phyloP scores from a whole-genome alignment of 2,113 vertebrate genomes.

The Gambusia holbrooki region DNA sequence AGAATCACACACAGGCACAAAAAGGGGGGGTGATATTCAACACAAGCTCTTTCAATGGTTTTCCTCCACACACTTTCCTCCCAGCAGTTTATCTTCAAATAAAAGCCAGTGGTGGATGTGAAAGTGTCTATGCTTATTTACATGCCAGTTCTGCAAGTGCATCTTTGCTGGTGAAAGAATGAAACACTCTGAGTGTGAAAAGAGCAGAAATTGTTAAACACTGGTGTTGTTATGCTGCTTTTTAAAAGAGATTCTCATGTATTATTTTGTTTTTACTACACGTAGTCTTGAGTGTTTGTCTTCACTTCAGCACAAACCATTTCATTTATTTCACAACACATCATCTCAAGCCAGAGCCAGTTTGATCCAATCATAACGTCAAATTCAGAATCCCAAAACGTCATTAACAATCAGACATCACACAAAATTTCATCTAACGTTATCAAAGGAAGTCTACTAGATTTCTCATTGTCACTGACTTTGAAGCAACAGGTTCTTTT shows the following conservation, averaged over 20 bases:
- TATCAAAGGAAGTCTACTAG: neutral
- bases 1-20: slow-evolving; percentile 24
- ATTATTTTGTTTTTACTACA: too few species aligned
- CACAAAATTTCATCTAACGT: too few species aligned
- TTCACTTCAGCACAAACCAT: neutral
- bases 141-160: slow-evolving; percentile 2
- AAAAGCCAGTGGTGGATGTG: slow-evolving; percentile 36
- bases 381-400: neutral
- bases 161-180: slow-evolving; percentile 1
- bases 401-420: neutral
- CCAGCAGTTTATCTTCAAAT: slow-evolving; percentile 35
- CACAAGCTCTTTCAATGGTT: slow-evolving; percentile 17
- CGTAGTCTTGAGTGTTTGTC: too few species aligned
- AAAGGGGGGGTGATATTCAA: slow-evolving; percentile 13
- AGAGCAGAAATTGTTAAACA: slow-evolving; percentile 2
- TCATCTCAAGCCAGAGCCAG: neutral
- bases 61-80: slow-evolving; percentile 26
- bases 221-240: neutral
- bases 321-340: neutral
- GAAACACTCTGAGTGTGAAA: neutral
- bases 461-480: neutral
- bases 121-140: slow-evolving; percentile 32
- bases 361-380: neutral
- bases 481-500: neutral
- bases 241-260: too few species aligned